Evolutionary conservation across 2,113 vertebrate species (phyloP).

Genomic region (Xiphophorus hellerii): DNA sequence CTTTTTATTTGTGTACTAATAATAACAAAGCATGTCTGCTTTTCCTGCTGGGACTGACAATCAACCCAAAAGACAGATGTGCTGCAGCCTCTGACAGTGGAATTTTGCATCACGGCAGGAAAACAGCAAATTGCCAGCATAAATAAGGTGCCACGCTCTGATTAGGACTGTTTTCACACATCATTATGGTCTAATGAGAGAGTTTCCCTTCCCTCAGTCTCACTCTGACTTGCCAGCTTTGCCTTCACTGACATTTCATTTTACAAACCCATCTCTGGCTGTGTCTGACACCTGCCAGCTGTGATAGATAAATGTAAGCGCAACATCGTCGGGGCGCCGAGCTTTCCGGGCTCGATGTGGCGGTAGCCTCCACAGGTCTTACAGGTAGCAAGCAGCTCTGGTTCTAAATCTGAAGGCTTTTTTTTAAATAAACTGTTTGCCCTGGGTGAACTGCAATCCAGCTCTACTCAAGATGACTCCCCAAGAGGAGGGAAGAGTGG

Average conservation of each 20-base stretch:
- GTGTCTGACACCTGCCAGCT: constrained; percentile 70
- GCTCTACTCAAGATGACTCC: constrained; percentile 44
- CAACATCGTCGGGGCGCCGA: constrained; percentile 63
- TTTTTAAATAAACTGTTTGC: constrained; percentile 61
- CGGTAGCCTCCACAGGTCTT: constrained; percentile 51
- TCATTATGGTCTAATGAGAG: constrained; percentile 81
- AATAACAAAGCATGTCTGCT: constrained; percentile 5
- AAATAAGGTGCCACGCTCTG: constrained; percentile 81
- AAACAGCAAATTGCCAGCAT: constrained; percentile 81
- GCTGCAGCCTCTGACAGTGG: constrained; percentile 62
- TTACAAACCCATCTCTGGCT: constrained; percentile 56
- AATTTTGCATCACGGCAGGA: constrained; percentile 67
- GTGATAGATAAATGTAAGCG: constrained; percentile 76
- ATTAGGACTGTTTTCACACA: constrained; percentile 80
- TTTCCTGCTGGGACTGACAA: constrained; percentile 37
- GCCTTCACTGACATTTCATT: constrained; percentile 50
- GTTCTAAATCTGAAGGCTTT: constrained; percentile 61
- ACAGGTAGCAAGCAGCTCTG: constrained; percentile 56
- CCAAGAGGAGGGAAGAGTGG: constrained; percentile 12
- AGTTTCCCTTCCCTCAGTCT: constrained; percentile 56
- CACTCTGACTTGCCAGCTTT: constrained; percentile 30
- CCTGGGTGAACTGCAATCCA: constrained; percentile 49
- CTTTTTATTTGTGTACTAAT: constrained; percentile 8
- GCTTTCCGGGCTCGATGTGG: constrained; percentile 52
- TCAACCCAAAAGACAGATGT: constrained; percentile 56